Conservation (phyloP, 1,140 invertebrate genomes). For the Drosophila ogumai region DNA sequence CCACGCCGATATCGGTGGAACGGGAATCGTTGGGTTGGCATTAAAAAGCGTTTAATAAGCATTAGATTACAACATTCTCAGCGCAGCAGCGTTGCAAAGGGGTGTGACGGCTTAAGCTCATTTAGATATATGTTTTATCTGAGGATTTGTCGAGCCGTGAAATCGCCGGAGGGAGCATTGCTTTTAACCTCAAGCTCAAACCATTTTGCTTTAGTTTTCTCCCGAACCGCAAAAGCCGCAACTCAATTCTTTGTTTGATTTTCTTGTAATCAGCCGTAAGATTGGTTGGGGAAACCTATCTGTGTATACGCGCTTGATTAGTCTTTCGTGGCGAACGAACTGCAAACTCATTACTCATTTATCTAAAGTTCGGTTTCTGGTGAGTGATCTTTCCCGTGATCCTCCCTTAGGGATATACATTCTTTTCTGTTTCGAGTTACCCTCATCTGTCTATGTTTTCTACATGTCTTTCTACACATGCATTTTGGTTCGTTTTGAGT, state of each 20-base stretch:
- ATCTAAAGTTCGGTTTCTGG: conserved; percentile 31
- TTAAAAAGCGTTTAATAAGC: conserved; percentile 84
- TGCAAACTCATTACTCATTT: conserved; percentile 49
- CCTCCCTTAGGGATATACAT: conserved; percentile 29
- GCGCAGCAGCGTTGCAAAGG: conserved; percentile 14
- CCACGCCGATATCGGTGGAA: conserved; percentile 34
- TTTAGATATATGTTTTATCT: conserved; percentile 54
- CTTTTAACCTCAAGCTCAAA: conserved; percentile 31
- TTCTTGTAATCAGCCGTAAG: conserved; percentile 35
- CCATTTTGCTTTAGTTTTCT: conserved; percentile 40
- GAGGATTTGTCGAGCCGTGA: conserved; percentile 36
- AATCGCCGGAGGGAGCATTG: conserved; percentile 20
- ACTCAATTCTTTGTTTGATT: conserved; percentile 43
- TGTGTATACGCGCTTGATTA: conserved; percentile 37
- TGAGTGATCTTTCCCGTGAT: conserved; percentile 40
- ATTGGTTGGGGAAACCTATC: conserved; percentile 22
- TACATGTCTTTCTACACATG: conserved; percentile 15
- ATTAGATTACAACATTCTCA: conserved; percentile 76
- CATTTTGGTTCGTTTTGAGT: conserved; percentile 17
- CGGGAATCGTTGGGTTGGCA: conserved; percentile 51
- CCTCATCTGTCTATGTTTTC: conserved; percentile 24
- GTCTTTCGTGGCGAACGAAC: conserved; percentile 25
- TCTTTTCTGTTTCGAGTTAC: conserved; percentile 11
- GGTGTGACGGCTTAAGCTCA: conserved; percentile 46
- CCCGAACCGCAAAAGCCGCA: conserved; percentile 43